Conservation (phyloP, 2,888 invertebrate species). For the Sipunculus nudus region DNA sequence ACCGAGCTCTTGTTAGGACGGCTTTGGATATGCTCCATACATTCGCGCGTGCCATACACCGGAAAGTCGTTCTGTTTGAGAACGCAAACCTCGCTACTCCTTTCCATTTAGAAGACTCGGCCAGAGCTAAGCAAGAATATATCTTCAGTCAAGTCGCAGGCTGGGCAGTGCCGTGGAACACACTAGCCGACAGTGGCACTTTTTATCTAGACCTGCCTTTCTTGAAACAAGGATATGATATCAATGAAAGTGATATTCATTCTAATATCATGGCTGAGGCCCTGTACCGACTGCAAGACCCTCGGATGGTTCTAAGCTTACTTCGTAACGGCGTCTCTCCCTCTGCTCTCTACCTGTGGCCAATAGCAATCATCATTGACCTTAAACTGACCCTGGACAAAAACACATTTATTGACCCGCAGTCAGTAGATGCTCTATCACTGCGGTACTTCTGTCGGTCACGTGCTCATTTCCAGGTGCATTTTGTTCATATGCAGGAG, state of each 20-base stretch:
- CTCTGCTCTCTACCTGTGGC: slow-evolving; percentile 5
- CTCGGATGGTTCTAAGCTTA: not conserved
- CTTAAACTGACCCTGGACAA: not conserved
- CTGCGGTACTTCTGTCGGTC: slow-evolving; percentile 10
- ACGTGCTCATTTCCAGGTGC: not conserved
- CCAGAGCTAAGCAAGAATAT: not conserved
- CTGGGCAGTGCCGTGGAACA: not conserved
- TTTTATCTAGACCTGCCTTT: slow-evolving; percentile 9
- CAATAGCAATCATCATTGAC: slow-evolving; percentile 1
- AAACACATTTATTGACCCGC: too few relatives aligned
- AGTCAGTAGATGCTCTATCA: not conserved
- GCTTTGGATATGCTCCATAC: not conserved
- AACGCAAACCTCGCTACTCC: too few relatives aligned
- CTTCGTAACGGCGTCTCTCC: slow-evolving; percentile 1
- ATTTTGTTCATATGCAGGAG: not conserved
- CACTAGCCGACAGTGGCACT: not conserved
- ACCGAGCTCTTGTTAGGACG: not conserved
- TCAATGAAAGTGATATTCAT: not conserved
- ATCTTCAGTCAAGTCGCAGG: not conserved
- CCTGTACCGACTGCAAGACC: slow-evolving; percentile 2
- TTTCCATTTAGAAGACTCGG: too few relatives aligned
- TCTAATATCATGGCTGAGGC: slow-evolving; percentile 6
- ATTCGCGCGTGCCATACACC: not conserved
- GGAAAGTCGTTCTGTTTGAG: not conserved
- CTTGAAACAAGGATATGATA: not conserved